These are phyloP conservation scores for Subanguina moxae DNA, from an alignment of 1,140 invertebrate species.

Conservation along the genomic window DNA sequence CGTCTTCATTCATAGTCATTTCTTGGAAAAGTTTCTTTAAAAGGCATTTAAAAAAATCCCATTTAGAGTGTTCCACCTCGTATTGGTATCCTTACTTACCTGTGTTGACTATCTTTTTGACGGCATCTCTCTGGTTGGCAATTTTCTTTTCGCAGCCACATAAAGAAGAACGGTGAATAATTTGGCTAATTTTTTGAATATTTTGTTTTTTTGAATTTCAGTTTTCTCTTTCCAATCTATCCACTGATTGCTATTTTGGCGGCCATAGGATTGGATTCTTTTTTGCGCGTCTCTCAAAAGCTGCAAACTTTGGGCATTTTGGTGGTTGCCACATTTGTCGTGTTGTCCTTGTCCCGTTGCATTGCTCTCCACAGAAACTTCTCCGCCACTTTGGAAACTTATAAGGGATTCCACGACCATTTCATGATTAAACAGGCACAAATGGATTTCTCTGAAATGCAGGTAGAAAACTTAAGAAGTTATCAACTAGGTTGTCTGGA, in stretches of 20 bases:
- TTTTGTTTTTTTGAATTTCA: constrained; percentile 61
- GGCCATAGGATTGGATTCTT: constrained; percentile 74
- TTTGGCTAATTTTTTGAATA: constrained; percentile 63
- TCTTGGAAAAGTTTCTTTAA: too few relatives aligned
- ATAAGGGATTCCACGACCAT: constrained; percentile 71
- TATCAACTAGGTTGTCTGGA: too few relatives aligned
- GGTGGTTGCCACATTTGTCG: constrained; percentile 3
- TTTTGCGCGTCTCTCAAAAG: constrained; percentile 50
- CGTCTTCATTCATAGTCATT: too few relatives aligned
- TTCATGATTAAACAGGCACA: constrained; percentile 25
- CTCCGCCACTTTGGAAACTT: constrained; percentile 83
- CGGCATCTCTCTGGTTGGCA: constrained; percentile 68
- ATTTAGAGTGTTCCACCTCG: background rate
- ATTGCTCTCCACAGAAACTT: constrained; percentile 66
- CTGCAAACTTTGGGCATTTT: background rate
- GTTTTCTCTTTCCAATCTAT: constrained; percentile 95
- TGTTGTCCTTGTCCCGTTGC: constrained; percentile 12
- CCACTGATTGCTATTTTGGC: constrained; percentile 81
- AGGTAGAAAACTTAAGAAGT: constrained; percentile 4
- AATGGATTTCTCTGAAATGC: constrained; percentile 38
- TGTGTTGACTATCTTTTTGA: constrained; percentile 58
- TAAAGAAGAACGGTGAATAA: constrained; percentile 67
- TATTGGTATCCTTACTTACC: constrained; percentile 22
- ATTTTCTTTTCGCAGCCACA: constrained; percentile 87
- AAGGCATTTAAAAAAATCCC: background rate